Base-by-base conservation (phyloP, 2,888 invertebrate genomes). In the Sicus ferrugineus region DNA sequence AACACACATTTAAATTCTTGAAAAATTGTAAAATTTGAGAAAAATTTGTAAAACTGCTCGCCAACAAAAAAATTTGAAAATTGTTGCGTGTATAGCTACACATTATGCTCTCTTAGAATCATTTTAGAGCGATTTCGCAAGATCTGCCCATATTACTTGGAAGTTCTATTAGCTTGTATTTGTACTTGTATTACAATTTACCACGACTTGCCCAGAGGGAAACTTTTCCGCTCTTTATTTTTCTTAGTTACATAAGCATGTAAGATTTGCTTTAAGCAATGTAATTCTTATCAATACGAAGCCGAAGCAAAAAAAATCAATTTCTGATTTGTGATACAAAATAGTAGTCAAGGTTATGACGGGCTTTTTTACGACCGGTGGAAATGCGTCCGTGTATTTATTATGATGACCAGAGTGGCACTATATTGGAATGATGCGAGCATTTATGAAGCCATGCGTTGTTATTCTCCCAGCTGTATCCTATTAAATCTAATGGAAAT, bases 401-500 rank as follows among this genome's bases (percentile, higher is more conserved):
- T 75, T 78, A 79, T 75, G 75, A 75, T 76, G 75, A 74, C 48
- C 19, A 62, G 28, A 14, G 4, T 54, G 28, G 50, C 34, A 31
- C 26, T 62, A n/a, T 26, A 19, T 48, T 28, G 46, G 26, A 54
- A 21, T 28, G 48, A 63, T 48, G 30, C 38, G 21, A 54, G 34
- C 38, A 54, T 63, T 69, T 67, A 65, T 67, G 66, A 71, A 72
- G 72, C 73, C 73, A 70, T 73, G 69, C 71, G 73, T 73, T 71
- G 70, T 77, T 76, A 75, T 75, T 75, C 75, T 73, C 73, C 28
- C 34, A 65, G 73, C 76, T 78, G 80, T 78, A 78, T 78, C 80
- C 73, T 82, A 82, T 82, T 82, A 82, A 82, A 80, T 79, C 81
- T 82, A 82, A 82, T 82, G 82, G 82, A 82, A 82, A 82, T 82